Evolutionary conservation across 2,888 invertebrate genomes (phyloP).

Genomic region (Agrilus mali): DNA sequence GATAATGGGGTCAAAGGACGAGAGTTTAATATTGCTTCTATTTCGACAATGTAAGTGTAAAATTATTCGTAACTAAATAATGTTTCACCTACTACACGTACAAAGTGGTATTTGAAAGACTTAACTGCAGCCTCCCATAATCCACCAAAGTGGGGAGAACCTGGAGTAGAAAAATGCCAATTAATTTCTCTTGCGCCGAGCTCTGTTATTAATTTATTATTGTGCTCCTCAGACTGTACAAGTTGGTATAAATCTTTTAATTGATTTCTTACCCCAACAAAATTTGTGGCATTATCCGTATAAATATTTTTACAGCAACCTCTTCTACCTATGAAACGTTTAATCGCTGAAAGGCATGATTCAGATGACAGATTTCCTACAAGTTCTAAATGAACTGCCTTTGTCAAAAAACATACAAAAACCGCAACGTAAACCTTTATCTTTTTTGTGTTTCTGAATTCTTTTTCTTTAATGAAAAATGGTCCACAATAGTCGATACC

Average conservation of each 20-base stretch:
- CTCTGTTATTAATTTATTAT: no score
- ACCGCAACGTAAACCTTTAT: conserved; percentile 8
- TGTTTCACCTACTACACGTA: no score
- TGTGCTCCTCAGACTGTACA: no score
- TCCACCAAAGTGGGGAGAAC: no score
- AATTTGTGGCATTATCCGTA: conserved; percentile 15
- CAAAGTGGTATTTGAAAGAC: no score
- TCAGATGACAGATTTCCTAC: conserved; percentile 9
- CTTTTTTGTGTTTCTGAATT: conserved; percentile 1
- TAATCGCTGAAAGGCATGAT: conserved; percentile 11
- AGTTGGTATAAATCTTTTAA: no score
- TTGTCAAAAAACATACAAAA: conserved; percentile 8
- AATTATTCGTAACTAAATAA: no score
- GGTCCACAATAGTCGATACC: conserved; percentile 16
- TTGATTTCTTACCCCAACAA: conserved; percentile 7
- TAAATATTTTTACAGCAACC: conserved; percentile 7
- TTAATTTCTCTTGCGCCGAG: no score
- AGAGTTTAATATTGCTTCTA: conserved; percentile 12
- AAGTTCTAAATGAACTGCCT: conserved; percentile 11
- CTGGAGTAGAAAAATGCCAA: no score
- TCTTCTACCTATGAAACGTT: conserved; percentile 9
- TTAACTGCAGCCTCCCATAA: no score
- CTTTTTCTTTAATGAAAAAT: conserved; percentile 6
- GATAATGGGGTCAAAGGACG: conserved; percentile 11
- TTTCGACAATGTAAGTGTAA: no score